Conservation (phyloP, 2,797 vertebrate species). For the Pseudochromis fuscus region DNA sequence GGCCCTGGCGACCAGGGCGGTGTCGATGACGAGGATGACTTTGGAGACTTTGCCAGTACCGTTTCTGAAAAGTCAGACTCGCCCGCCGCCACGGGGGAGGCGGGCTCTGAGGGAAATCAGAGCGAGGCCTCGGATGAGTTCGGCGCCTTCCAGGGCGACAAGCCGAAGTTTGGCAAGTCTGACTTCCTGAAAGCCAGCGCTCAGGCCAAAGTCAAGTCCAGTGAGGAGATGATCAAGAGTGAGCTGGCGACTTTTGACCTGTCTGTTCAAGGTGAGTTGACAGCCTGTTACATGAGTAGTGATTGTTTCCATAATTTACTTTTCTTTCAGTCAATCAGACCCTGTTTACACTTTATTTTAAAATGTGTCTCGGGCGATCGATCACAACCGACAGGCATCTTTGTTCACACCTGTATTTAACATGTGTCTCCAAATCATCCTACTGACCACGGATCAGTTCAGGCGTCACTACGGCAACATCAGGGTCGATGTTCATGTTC, state of each 20-base stretch:
- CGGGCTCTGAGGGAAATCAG: conserved; percentile 66
- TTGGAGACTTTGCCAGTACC: conserved; percentile 88
- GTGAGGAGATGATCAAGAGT: conserved; percentile 98
- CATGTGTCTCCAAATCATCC: too few relatives aligned
- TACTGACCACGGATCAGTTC: too few relatives aligned
- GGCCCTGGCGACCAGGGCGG: conserved; percentile 59
- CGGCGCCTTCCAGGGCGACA: conserved; percentile 94
- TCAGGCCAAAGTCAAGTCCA: conserved; percentile 96
- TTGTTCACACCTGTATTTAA: too few relatives aligned
- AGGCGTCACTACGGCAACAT: too few relatives aligned
- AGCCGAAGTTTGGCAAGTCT: conserved; percentile 97
- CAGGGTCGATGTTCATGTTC: too few relatives aligned
- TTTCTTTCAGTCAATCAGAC: too few relatives aligned
- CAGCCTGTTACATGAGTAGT: not conserved
- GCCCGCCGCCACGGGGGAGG: conserved; percentile 57
- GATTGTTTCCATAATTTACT: too few relatives aligned
- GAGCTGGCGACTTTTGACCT: conserved; percentile 98
- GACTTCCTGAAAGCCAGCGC: conserved; percentile 96
- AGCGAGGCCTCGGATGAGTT: conserved; percentile 90
- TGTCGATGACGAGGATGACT: conserved; percentile 82
- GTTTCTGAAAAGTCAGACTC: conserved; percentile 83
- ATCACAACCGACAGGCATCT: too few relatives aligned
- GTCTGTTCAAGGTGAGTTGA: conserved; percentile 94
- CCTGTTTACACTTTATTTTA: too few relatives aligned
- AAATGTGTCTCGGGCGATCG: too few relatives aligned